A percentile compares a stretch with the other conserved stretches of the same genome.
phyloP scores from a whole-genome alignment of 2,113 vertebrate genomes.

The Diglossa brunneiventris region DNA sequence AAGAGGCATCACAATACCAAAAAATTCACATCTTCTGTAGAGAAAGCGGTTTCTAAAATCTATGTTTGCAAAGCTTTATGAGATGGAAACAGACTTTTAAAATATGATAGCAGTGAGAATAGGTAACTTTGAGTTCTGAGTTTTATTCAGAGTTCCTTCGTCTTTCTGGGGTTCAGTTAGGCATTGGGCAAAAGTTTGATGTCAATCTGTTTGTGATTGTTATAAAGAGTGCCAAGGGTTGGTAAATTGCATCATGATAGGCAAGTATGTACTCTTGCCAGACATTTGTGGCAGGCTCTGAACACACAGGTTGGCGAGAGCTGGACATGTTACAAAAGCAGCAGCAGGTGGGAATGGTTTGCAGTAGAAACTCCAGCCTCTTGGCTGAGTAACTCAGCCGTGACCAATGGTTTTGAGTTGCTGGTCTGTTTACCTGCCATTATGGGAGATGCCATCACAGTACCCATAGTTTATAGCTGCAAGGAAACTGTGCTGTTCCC shows the following conservation, averaged over 20 bases:
- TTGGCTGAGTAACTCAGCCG: not conserved
- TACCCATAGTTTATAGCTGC: not conserved
- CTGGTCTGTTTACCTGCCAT: not conserved
- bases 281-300: not conserved
- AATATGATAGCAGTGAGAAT: not conserved
- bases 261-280: not conserved
- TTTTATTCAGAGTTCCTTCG: not conserved
- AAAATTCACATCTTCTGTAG: not conserved
- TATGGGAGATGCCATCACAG: not conserved
- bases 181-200: not conserved
- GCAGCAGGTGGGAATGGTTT: not conserved
- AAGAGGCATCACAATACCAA: not conserved
- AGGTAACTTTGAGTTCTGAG: not conserved
- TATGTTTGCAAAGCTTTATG: not conserved
- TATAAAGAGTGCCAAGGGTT: not conserved
- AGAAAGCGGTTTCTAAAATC: not conserved
- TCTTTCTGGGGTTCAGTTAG: not conserved
- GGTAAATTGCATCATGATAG: fast-evolving
- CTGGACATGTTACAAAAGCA: not conserved
- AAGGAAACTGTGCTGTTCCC: not conserved
- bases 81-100: not conserved
- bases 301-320: not conserved
- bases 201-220: not conserved
- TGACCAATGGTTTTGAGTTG: not conserved
- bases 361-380: not conserved